These are phyloP conservation scores for Ceraclea dissimilis DNA, from an alignment of 2,888 invertebrate genomes.

Conservation along the genomic window DNA sequence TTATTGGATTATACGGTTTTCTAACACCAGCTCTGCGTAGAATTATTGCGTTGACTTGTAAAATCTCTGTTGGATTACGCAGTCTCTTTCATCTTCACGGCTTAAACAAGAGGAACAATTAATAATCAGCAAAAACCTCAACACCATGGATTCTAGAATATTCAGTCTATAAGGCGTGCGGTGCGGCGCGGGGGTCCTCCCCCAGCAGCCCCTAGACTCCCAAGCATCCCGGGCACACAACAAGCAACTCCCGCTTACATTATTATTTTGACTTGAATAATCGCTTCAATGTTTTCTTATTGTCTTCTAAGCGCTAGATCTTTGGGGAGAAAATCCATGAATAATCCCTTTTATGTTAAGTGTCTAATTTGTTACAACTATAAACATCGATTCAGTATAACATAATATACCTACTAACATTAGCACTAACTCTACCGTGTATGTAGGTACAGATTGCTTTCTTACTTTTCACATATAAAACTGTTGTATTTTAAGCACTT, in stretches of 20 bases:
- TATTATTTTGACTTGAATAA: conserved; percentile 1
- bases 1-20: too few species aligned
- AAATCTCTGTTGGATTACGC: neutral
- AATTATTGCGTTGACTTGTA: neutral
- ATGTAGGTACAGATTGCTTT: too few species aligned
- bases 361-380: conserved; percentile 1
- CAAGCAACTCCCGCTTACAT: neutral
- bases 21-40: too few species aligned
- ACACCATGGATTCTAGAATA: neutral
- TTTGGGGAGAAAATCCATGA: neutral
- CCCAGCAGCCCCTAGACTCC: too few species aligned
- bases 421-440: too few species aligned
- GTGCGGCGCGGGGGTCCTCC: neutral
- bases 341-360: conserved; percentile 1
- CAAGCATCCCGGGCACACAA: too few species aligned
- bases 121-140: neutral
- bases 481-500: too few species aligned
- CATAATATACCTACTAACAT: too few species aligned
- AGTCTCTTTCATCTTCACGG: neutral
- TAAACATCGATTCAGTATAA: neutral
- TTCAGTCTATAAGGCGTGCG: neutral
- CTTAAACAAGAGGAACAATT: neutral
- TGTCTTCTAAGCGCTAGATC: neutral
- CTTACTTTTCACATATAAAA: too few species aligned
- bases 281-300: conserved; percentile 1